phyloP scores from a whole-genome alignment of 2,888 invertebrate genomes.

The Apotomis turbidana region DNA sequence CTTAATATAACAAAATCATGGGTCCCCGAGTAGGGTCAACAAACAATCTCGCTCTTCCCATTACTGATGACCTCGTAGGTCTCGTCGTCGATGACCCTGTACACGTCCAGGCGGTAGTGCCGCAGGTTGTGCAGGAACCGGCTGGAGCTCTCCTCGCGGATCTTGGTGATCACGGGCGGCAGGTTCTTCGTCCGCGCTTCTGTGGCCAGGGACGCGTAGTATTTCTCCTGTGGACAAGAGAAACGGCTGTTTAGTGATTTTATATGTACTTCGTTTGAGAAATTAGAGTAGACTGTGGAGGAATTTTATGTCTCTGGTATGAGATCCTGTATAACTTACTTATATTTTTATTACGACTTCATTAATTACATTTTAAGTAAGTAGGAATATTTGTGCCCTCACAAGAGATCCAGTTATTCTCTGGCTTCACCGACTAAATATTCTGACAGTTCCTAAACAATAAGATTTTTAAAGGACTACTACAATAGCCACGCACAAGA shows the following conservation, averaged over 20 bases:
- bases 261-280: no score
- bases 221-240: slow-evolving; percentile 82
- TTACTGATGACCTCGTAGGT: slow-evolving; percentile 82
- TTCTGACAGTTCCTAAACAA: no score
- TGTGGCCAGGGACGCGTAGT: slow-evolving; percentile 87
- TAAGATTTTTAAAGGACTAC: no score
- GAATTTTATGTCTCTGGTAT: no score
- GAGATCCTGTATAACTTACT: no score
- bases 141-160: slow-evolving; percentile 86
- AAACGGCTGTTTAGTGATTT: neutral
- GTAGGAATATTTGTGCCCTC: no score
- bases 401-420: no score
- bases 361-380: no score
- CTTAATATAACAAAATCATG: slow-evolving; percentile 31
- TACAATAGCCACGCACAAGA: no score
- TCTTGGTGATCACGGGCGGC: slow-evolving; percentile 87
- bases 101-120: slow-evolving; percentile 86
- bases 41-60: slow-evolving; percentile 72
- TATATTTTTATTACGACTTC: no score
- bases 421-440: no score
- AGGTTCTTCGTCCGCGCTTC: slow-evolving; percentile 85
- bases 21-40: slow-evolving; percentile 61
- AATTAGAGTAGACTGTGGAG: no score
- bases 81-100: slow-evolving; percentile 86
- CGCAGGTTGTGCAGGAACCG: slow-evolving; percentile 86